Base-by-base conservation (phyloP, 2,888 invertebrate species). In the Himalopsyche kuldschensis region DNA sequence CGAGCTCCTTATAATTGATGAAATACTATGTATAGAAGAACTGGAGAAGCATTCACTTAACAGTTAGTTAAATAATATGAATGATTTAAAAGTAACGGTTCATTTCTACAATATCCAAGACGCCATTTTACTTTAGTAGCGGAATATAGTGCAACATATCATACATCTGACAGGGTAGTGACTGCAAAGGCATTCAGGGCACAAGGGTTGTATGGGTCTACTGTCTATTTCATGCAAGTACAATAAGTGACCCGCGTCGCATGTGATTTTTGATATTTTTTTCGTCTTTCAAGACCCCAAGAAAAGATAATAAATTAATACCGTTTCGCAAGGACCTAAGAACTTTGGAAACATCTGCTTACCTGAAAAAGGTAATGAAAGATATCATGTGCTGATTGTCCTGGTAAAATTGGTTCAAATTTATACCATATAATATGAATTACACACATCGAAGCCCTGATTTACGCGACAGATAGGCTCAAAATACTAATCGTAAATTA, bases 311-410 rank as follows among this genome's bases (percentile, higher is more conserved):
- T 69, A 69, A 69, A 69, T 69, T 69, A 69, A 69, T 69, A 69
- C 69, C 24, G 69, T 69, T 69, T 69, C 27, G 69, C 69, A 69
- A 69, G 15, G 69, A 69, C 69, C 27, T 30, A 30, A 69, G 69
- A 69, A 69, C 69, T 69, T 69, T 27, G 6, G 11, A 69, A 69
- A 78, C 78, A 78, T 78, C 78, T 78, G 78, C 78, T 27, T 78
- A 78, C 78, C 78, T 78, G 78, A 30, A 3, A 48, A 48, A 69
- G 69, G 69, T 69, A 69, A 69, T 69, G 69, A 69, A 69, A 11
- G 55, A 55, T 48, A 48, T n/a, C 6, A 41, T 27, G 10, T 30
- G 15, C 30, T 20, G 55, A 20, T n/a, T 4, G 69, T 27, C 69
- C 1, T 11, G 30, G 27, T 27, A 15, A 69, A 69, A 69, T 69